A percentile compares a stretch with the other conserved stretches of the same genome.
These are phyloP conservation scores for Saturnia japonica DNA, from an alignment of 2,888 invertebrate genomes.

Conservation along the genomic window DNA sequence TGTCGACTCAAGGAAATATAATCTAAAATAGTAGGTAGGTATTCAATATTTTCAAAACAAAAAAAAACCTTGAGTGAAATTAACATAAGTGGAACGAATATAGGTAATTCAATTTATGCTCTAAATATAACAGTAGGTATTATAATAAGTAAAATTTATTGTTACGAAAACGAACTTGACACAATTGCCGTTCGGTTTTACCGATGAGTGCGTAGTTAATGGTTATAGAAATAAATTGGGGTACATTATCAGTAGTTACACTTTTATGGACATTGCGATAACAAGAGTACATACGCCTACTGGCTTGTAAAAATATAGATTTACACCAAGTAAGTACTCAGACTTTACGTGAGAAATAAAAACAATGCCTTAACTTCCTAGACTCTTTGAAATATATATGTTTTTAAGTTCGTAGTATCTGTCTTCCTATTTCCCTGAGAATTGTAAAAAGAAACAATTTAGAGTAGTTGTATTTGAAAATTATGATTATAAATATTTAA, in stretches of 20 bases:
- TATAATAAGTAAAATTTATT: constrained; percentile 3
- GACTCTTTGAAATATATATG: constrained; percentile 28
- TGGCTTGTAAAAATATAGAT: constrained; percentile 18
- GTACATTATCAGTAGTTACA: constrained; percentile 40
- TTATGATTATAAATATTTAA: too few relatives aligned
- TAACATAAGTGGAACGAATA: constrained; percentile 13
- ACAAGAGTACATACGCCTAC: constrained; percentile 14
- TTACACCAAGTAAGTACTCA: constrained; percentile 13
- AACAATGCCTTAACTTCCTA: constrained; percentile 41
- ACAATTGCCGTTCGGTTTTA: constrained; percentile 28
- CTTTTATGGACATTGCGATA: constrained; percentile 42
- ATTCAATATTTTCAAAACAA: neutral
- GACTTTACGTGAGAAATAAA: constrained; percentile 19
- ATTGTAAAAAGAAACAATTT: constrained; percentile 20
- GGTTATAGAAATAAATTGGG: constrained; percentile 47
- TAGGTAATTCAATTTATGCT: neutral
- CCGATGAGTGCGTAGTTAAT: constrained; percentile 40
- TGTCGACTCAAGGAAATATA: neutral
- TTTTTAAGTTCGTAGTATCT: constrained; percentile 27
- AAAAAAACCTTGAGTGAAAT: constrained; percentile 9
- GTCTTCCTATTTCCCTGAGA: constrained; percentile 52
- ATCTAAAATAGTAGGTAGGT: neutral
- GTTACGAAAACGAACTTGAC: constrained; percentile 34
- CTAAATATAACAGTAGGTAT: neutral
- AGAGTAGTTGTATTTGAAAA: neutral